A percentile compares a stretch with the other conserved stretches of the same genome.
Conservation (phyloP, 2,797 vertebrate genomes). For the Hemibagrus guttatus region DNA sequence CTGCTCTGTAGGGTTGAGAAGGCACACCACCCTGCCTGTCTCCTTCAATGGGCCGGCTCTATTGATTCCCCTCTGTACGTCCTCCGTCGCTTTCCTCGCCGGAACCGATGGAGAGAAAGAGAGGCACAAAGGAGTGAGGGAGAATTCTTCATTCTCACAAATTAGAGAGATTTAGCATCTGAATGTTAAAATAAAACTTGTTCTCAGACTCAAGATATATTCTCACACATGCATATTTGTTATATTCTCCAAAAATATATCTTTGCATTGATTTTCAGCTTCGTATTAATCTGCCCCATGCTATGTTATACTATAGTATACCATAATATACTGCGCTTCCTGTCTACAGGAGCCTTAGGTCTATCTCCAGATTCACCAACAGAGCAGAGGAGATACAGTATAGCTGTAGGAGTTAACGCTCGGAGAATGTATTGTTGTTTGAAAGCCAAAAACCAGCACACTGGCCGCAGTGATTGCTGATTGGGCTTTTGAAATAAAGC, state of each 20-base stretch:
- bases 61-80: conserved; percentile 48
- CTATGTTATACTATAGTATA: background rate
- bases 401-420: background rate
- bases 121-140: background rate
- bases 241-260: background rate
- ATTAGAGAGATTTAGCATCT: background rate
- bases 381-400: background rate
- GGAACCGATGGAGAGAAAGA: conserved; percentile 19
- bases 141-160: background rate
- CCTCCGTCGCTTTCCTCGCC: conserved; percentile 8
- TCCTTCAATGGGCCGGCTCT: conserved; percentile 48
- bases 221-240: background rate
- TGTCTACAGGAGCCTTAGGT: background rate
- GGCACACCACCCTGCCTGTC: conserved; percentile 11
- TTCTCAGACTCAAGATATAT: background rate
- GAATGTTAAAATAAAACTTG: background rate
- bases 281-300: background rate
- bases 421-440: background rate
- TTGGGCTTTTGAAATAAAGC: conserved; percentile 38
- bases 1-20: conserved; percentile 38
- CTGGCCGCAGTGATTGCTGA: conserved; percentile 20
- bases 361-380: background rate
- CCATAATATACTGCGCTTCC: background rate
- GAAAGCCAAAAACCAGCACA: conserved; percentile 8
- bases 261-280: no score